Evolutionary conservation across 1,140 invertebrate genomes (phyloP).

Genomic region (Zaprionus gabonicus): DNA sequence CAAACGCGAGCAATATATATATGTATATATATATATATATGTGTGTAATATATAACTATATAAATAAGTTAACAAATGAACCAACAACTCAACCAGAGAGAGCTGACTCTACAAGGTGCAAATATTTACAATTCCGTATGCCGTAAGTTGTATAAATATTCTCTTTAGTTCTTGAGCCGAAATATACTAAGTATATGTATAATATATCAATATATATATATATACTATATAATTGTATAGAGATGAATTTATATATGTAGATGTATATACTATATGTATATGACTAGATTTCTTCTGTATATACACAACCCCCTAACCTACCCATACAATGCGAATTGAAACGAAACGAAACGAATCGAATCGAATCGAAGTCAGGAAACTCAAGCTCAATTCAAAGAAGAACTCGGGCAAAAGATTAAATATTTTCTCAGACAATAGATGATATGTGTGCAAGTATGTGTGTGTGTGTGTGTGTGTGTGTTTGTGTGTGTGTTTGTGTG

Average conservation of each 20-base stretch:
- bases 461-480: neutral
- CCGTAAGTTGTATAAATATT: conserved; percentile 20
- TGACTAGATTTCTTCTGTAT: conserved; percentile 36
- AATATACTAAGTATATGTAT: conserved; percentile 50
- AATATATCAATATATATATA: conserved; percentile 13
- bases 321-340: conserved; percentile 14
- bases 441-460: neutral
- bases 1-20: neutral
- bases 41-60: neutral
- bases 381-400: conserved; percentile 8
- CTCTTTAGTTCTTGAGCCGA: conserved; percentile 49
- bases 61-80: conserved; percentile 33
- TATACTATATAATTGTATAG: conserved; percentile 25
- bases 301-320: conserved; percentile 34
- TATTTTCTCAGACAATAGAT: conserved; percentile 1
- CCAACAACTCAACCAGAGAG: conserved; percentile 38
- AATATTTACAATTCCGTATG: conserved; percentile 64
- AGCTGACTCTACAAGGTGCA: conserved; percentile 45
- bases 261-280: conserved; percentile 19
- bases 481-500: neutral
- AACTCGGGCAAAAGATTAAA: neutral
- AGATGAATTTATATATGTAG: conserved; percentile 9
- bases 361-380: neutral
- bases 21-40: neutral
- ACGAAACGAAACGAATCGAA: conserved; percentile 2